Evolutionary conservation across 2,113 vertebrate genomes (phyloP), one percentile per base, ranked within the genome.

Genomic region (Chrysochloris asiatica): DNA sequence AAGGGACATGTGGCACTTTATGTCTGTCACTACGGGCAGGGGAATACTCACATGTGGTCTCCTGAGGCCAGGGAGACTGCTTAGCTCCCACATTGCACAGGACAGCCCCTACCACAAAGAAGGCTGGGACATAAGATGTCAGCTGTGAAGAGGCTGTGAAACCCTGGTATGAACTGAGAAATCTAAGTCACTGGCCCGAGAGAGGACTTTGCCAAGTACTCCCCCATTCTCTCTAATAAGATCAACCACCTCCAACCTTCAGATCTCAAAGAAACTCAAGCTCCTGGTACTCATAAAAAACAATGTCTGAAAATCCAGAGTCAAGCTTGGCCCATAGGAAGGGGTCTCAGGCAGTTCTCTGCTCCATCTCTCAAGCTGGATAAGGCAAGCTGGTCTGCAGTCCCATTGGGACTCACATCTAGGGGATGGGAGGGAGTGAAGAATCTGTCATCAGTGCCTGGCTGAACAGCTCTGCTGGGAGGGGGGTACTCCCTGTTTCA

Each of bases 111-210:
- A n/a, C n/a, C n/a, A n/a, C n/a, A n/a, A n/a, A n/a, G n/a, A n/a
- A n/a, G n/a, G n/a, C n/a, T n/a, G n/a, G n/a, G n/a, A n/a, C n/a
- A n/a, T n/a, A n/a, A n/a, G 21, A 61, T 3, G 12, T 72, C 19
- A 75, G 0, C 1, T 6, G 14, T 9, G 54, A 0, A 0, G 0
- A 80, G 36, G 26, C 0, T 54, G 56, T 54, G 45, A 63, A 28
- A 11, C 26, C 52, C 50, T 9, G 17, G 28, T 0, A 9, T 19
- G 22, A 79, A 33, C 43, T 26, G 14, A 86, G 21, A 48, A 30
- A 8, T 9, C 43, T 13, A 45, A 61, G 56, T 36, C 43, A 28
- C 33, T 24, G 48, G 45, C 36, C 26, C 36, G 54, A 69, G 38
- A 33, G 0, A 22, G 47, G n/a, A 17, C 3, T 21, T 19, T 48